Evolutionary conservation across 2,113 vertebrate genomes (phyloP).

Genomic region (Otis tarda): DNA sequence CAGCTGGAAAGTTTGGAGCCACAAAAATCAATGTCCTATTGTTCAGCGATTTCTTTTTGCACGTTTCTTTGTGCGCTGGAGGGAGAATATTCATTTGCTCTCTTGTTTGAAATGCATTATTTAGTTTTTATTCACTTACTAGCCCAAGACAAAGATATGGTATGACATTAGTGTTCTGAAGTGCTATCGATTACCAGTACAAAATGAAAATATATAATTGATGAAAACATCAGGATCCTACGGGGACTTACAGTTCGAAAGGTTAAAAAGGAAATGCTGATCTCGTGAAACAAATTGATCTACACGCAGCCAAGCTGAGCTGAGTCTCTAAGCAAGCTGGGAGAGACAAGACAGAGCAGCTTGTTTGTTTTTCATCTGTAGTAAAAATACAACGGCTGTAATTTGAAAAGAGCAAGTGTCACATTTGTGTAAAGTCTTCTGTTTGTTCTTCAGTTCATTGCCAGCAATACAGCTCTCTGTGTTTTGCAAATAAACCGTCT

Average conservation of each 20-base stretch:
- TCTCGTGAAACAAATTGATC: conserved; percentile 56
- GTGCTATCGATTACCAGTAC: conserved; percentile 57
- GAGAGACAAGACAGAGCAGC: conserved; percentile 27
- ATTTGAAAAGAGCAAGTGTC: conserved; percentile 61
- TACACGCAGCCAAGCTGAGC: conserved; percentile 28
- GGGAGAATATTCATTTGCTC: conserved; percentile 48
- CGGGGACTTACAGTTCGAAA: conserved; percentile 26
- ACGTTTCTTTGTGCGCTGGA: conserved; percentile 28
- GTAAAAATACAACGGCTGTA: conserved; percentile 11
- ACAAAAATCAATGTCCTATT: conserved; percentile 66
- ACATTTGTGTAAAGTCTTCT: conserved; percentile 31
- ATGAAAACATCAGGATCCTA: conserved; percentile 57
- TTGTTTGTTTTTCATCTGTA: conserved; percentile 60
- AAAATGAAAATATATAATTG: conserved; percentile 72
- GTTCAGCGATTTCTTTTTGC: conserved; percentile 45
- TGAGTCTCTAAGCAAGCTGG: conserved; percentile 28
- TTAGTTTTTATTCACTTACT: conserved; percentile 62
- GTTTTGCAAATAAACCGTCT: conserved; percentile 34
- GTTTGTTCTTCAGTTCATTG: conserved; percentile 55
- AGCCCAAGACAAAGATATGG: conserved; percentile 37
- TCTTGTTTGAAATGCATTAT: conserved; percentile 56
- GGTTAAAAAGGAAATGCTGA: conserved; percentile 47
- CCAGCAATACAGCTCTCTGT: neutral
- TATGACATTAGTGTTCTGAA: conserved; percentile 57
- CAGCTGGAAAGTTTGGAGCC: conserved; percentile 37